A percentile compares a stretch with the other conserved stretches of the same genome.
Evolutionary conservation across 1,140 invertebrate genomes (phyloP).

Genomic region (Brachionus asplanchnoidis): DNA sequence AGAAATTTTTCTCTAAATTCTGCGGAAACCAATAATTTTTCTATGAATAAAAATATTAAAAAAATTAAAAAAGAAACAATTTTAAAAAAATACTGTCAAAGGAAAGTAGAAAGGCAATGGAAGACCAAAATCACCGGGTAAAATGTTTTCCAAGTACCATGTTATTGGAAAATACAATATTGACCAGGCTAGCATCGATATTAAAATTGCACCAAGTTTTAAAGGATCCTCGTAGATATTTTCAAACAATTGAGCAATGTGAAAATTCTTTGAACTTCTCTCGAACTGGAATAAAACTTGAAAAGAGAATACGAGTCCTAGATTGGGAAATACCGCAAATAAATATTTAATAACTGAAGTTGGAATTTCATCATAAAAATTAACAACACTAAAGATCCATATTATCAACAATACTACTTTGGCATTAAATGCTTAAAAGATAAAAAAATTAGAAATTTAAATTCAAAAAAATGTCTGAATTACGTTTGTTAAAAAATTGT

Average conservation of each 20-base stretch:
- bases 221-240: constrained; percentile 20
- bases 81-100: constrained; percentile 58
- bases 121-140: constrained; percentile 64
- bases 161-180: constrained; percentile 56
- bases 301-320: constrained; percentile 2
- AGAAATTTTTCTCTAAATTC: not conserved
- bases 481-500: constrained; percentile 37
- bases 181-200: constrained; percentile 19
- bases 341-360: constrained; percentile 30
- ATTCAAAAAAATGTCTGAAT: not conserved
- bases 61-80: not conserved
- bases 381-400: constrained; percentile 19
- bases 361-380: constrained; percentile 38
- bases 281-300: constrained; percentile 36
- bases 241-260: constrained; percentile 9
- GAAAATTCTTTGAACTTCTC: not conserved
- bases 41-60: not conserved
- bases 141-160: constrained; percentile 67
- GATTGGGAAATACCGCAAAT: constrained; percentile 8
- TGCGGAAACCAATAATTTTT: constrained; percentile 36
- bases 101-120: constrained; percentile 71
- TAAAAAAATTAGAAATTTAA: not conserved
- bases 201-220: not conserved
- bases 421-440: not conserved
- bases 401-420: constrained; percentile 10